Base-by-base conservation (phyloP, 2,797 vertebrate genomes). In the Euphonia xanthogaster region DNA sequence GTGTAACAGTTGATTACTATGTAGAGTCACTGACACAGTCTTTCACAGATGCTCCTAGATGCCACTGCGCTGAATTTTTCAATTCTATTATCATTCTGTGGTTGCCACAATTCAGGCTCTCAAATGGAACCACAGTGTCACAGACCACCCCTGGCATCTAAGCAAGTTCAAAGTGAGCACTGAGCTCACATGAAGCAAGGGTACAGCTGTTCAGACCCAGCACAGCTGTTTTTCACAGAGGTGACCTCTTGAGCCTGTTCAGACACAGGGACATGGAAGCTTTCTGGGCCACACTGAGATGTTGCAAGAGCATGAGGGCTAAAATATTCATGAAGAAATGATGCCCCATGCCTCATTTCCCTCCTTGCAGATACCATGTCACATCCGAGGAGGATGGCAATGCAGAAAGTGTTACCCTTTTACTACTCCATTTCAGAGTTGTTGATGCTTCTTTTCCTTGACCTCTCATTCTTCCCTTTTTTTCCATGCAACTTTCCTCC, bases 141-240 rank as follows among this genome's bases (percentile, higher is more conserved):
- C 27, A 77, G 42, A 45, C 17, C 50, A 72, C 27, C 27, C 53
- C 51, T 23, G 28, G 31, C 9, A 92, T 4, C 25, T 15, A 9
- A 39, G n/a, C 45, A 62, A 68, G 21, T 72, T 45, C 8, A 83
- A 8, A 12, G 27, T 0, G 1, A 74, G 24, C 21, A 19, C 24
- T 73, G 66, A 73, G 54, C 20, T 84, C 70, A 35, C 35, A 23
- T 8, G 28, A 23, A 65, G 54, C 22, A 45, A 50, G 65, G 39
- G 50, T n/a, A 83, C 2, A 0, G 0, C 3, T 63, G n/a, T 30
- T 55, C 66, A 78, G 14, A 50, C 28, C 31, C 27, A 15, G 40
- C 3, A 12, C 9, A 70, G 81, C 21, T 74, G 35, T 11, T 88
- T 60, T 40, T 20, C 73, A 81, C 51, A 44, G 21, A 81, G 44